A percentile compares a stretch with the other conserved stretches of the same genome.
phyloP scores from a whole-genome alignment of 64 coral and sea anemone species.

The Hydrozoanthus tunicans region DNA sequence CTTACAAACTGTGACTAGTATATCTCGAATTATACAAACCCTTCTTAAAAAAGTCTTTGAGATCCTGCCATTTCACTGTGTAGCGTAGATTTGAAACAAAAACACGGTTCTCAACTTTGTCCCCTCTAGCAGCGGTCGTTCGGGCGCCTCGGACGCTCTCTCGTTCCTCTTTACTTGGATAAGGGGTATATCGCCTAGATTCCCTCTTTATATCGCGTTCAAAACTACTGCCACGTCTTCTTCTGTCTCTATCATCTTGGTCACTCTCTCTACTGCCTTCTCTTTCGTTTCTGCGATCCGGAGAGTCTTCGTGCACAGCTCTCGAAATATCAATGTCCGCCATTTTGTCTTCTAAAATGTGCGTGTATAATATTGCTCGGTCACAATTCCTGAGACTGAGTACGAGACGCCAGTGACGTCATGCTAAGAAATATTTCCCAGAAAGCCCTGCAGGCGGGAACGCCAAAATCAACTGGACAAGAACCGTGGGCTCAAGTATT shows the following conservation, averaged over 20 bases:
- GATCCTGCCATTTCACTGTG: slow-evolving; percentile 86
- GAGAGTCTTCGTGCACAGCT: slow-evolving; percentile 56
- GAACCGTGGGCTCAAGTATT: slow-evolving; percentile 28
- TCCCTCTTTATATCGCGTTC: slow-evolving; percentile 82
- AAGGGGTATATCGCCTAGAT: slow-evolving; percentile 74
- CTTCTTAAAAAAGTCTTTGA: slow-evolving; percentile 96
- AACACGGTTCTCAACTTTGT: slow-evolving; percentile 69
- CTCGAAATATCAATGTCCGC: slow-evolving; percentile 54
- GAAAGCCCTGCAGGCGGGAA: neutral
- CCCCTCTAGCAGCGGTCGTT: slow-evolving; percentile 38
- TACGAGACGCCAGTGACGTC: slow-evolving; percentile 30
- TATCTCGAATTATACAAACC: slow-evolving; percentile 19
- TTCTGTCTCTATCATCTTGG: slow-evolving; percentile 85
- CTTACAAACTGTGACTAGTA: too few species aligned
- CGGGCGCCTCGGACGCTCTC: slow-evolving; percentile 19
- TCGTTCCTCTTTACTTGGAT: slow-evolving; percentile 64
- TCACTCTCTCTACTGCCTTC: slow-evolving; percentile 96
- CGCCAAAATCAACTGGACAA: neutral
- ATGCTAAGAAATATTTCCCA: slow-evolving; percentile 4
- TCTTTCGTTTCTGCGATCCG: slow-evolving; percentile 66
- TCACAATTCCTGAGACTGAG: neutral
- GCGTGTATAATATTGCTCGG: neutral
- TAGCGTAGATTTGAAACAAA: slow-evolving; percentile 93
- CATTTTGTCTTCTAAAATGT: slow-evolving; percentile 34
- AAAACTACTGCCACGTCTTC: slow-evolving; percentile 75